A percentile compares a stretch with the other conserved stretches of the same genome.
phyloP scores from a whole-genome alignment of 2,888 invertebrate genomes.

The Drosophila mayaguana region DNA sequence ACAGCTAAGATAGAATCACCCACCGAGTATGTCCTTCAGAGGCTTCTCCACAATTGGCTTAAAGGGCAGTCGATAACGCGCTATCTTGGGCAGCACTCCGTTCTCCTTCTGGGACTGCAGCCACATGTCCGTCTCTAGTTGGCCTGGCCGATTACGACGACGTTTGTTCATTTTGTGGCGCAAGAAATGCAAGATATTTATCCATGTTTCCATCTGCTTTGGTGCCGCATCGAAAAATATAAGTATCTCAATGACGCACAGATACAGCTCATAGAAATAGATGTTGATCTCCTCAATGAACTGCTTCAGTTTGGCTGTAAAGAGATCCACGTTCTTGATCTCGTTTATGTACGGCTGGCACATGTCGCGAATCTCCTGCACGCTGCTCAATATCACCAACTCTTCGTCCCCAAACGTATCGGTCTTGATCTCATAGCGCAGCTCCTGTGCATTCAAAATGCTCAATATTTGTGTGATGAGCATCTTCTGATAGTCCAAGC shows the following conservation, averaged over 20 bases:
- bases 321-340: constrained; percentile 81
- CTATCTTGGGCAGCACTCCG: constrained; percentile 83
- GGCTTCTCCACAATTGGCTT: constrained; percentile 83
- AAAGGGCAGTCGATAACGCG: constrained; percentile 85
- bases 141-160: constrained; percentile 82
- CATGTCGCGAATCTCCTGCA: constrained; percentile 74
- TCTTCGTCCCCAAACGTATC: constrained; percentile 84
- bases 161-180: constrained; percentile 84
- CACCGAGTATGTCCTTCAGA: constrained; percentile 81
- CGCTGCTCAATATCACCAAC: constrained; percentile 78
- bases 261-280: constrained; percentile 85
- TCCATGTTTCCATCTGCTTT: constrained; percentile 83
- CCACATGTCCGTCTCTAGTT: constrained; percentile 84
- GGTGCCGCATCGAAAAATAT: constrained; percentile 80
- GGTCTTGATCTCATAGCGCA: constrained; percentile 81
- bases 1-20: background rate
- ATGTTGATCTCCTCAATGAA: constrained; percentile 84
- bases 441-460: constrained; percentile 81
- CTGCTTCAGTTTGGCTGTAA: constrained; percentile 78
- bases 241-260: constrained; percentile 84
- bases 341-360: constrained; percentile 84
- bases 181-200: constrained; percentile 83
- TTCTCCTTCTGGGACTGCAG: constrained; percentile 82
- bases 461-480: constrained; percentile 83
- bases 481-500: constrained; percentile 84